phyloP scores from a whole-genome alignment of 2,113 vertebrate species.

The Peromyscus leucopus region DNA sequence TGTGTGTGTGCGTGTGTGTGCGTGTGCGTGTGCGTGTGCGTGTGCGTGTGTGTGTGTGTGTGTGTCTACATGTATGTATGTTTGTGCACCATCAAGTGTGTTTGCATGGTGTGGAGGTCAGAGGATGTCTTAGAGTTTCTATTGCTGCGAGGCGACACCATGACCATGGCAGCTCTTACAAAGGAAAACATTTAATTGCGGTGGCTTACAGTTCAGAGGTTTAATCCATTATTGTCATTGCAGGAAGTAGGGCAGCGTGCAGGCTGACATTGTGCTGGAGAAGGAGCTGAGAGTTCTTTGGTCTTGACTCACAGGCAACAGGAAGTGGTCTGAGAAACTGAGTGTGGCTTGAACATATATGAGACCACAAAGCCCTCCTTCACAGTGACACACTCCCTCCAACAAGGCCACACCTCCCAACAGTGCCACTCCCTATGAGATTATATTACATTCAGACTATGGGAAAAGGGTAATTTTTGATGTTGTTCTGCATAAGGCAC shows the following conservation, averaged over 20 bases:
- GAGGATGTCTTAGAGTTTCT: neutral
- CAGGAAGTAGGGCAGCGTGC: neutral
- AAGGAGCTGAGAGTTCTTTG: neutral
- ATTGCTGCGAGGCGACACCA: neutral
- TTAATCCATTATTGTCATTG: neutral
- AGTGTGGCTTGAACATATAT: neutral
- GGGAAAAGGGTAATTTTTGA: neutral
- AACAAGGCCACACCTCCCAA: neutral
- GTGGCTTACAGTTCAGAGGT: neutral
- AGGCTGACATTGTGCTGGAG: neutral
- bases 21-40: neutral
- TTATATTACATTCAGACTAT: neutral
- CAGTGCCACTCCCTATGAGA: neutral
- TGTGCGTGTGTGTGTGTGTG: neutral
- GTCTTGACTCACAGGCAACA: neutral
- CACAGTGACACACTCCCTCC: neutral
- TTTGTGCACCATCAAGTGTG: neutral
- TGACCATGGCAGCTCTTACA: neutral
- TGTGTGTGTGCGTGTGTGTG: neutral
- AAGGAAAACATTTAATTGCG: neutral
- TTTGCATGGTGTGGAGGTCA: neutral
- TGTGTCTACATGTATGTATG: neutral
- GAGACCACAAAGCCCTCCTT: neutral
- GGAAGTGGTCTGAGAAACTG: neutral
- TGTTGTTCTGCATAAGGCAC: neutral